Conservation (phyloP, 2,888 invertebrate species). For the Sesia bembeciformis region DNA sequence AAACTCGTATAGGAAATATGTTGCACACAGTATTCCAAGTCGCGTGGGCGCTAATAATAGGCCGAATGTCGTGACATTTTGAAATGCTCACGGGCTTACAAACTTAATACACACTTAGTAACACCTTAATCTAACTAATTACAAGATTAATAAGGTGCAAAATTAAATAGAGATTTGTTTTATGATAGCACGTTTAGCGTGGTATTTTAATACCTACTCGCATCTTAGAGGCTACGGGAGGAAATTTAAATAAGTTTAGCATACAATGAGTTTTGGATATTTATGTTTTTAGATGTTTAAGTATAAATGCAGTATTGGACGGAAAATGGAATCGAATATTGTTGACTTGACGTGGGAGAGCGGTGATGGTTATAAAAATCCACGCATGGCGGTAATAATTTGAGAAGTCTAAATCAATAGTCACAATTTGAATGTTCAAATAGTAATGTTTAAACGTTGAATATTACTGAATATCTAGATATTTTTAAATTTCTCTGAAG, state of each 20-base stretch:
- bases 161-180: neutral
- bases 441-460: no score
- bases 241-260: conserved; percentile 12
- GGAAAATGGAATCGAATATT: no score
- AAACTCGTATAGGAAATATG: neutral
- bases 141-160: neutral
- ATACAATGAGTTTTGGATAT: conserved; percentile 12
- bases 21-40: neutral
- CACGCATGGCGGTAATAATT: no score
- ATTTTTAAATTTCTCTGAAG: no score
- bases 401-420: no score
- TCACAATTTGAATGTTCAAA: no score
- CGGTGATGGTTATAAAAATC: no score
- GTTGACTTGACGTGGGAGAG: no score
- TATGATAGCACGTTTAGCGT: neutral
- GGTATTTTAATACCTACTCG: neutral
- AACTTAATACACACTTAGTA: neutral
- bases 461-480: no score
- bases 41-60: conserved; percentile 62
- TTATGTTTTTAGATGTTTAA: no score
- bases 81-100: conserved; percentile 19
- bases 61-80: conserved; percentile 53
- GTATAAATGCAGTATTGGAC: no score
- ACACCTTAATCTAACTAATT: neutral
- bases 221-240: neutral